These are phyloP conservation scores for Heliothis peltigera DNA, from an alignment of 2,888 invertebrate species.

Conservation along the genomic window DNA sequence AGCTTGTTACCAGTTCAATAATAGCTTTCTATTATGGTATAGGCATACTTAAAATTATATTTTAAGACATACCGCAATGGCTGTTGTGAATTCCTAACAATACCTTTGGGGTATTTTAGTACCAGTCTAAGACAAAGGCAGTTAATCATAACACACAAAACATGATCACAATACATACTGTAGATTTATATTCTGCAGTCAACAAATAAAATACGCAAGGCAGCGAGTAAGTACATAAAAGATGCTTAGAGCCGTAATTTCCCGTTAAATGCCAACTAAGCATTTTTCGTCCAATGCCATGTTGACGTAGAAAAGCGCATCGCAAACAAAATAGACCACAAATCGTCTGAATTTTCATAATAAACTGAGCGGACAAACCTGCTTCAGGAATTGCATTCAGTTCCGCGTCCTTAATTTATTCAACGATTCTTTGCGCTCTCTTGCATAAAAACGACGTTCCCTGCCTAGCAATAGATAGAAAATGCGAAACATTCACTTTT, in stretches of 20 bases:
- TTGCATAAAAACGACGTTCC: constrained; percentile 39
- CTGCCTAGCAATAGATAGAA: constrained; percentile 3
- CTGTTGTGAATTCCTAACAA: too few species aligned
- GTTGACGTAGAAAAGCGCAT: constrained; percentile 11
- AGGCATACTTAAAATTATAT: not conserved
- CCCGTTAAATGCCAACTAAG: not conserved
- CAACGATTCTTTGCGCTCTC: constrained; percentile 44
- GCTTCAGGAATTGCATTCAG: constrained; percentile 30
- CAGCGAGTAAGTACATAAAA: not conserved
- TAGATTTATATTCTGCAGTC: not conserved
- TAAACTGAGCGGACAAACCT: constrained; percentile 36
- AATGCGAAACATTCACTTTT: constrained; percentile 9
- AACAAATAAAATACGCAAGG: not conserved
- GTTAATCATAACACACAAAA: too few species aligned
- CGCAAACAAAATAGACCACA: constrained; percentile 19
- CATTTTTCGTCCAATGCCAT: not conserved
- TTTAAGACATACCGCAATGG: not conserved
- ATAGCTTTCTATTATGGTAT: too few species aligned
- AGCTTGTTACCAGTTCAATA: constrained; percentile 18
- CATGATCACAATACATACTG: too few species aligned
- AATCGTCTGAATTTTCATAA: constrained; percentile 31
- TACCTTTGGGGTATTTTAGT: too few species aligned
- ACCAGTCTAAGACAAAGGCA: too few species aligned
- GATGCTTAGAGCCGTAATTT: not conserved
- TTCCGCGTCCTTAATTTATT: constrained; percentile 49